Evolutionary conservation across 1,140 invertebrate species (phyloP), one percentile per base, ranked within the genome.

Genomic region (Metaphire vulgaris): DNA sequence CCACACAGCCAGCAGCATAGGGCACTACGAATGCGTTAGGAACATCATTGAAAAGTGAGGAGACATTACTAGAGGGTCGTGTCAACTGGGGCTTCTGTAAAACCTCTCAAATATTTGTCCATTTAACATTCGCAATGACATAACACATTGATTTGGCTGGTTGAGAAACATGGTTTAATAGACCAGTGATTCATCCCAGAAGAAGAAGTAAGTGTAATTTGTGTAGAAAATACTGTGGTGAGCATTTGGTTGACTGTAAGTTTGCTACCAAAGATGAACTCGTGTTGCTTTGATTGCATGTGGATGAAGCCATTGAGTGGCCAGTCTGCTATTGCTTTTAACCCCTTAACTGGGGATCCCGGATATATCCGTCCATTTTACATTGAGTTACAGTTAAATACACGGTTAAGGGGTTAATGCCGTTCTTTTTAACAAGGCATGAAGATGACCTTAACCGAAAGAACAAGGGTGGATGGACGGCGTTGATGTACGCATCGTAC

Each of bases 401-500:
- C n/a, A n/a, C n/a, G n/a, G n/a, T n/a, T n/a, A n/a, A n/a, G n/a
- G n/a, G n/a, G n/a, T n/a, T n/a, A n/a, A n/a, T n/a, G n/a, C n/a
- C n/a, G n/a, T n/a, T n/a, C n/a, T n/a, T n/a, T n/a, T n/a, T n/a
- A n/a, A n/a, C n/a, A n/a, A n/a, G n/a, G n/a, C n/a, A n/a, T n/a
- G 79, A 81, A 33, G 76, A 80, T 32, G 81, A 82, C 32, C 76
- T 85, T 21, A 82, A 87, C 72, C 75, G 77, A 26, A 82, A 81
- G 64, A 88, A 88, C 77, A 79, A 75, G 69, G 82, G 84, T 32
- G 87, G 87, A 1, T 88, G 88, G 88, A 88, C 88, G 1, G 85
- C 88, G 0, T 80, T 89, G 30, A 88, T 89, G 87, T 89, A 89
- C 82, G 88, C 88, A 0, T 84, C 86, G 75, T 88, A 87, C 77